A percentile compares a stretch with the other conserved stretches of the same genome.
phyloP scores from a whole-genome alignment of 2,888 invertebrate genomes.

The Brachyopa scutellaris region DNA sequence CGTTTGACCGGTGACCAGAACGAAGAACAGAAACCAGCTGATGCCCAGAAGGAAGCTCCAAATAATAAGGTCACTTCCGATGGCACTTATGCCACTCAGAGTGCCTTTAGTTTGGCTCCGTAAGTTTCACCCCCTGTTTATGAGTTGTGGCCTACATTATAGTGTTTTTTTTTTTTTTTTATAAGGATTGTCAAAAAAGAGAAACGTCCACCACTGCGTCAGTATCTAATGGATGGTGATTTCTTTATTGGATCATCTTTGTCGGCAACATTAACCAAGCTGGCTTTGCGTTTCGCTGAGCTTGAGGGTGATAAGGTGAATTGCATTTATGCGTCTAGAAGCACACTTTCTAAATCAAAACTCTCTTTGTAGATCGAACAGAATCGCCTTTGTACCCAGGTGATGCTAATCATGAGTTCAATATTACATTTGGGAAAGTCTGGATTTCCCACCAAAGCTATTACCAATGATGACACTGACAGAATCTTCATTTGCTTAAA shows the following conservation, averaged over 20 bases:
- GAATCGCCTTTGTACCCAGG: constrained; percentile 88
- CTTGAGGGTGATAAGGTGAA: constrained; percentile 80
- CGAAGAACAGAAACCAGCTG: constrained; percentile 81
- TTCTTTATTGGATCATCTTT: constrained; percentile 97
- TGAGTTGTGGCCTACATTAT: no score
- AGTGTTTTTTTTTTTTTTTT: no score
- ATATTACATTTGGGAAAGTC: constrained; percentile 94
- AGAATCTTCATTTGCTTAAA: constrained; percentile 92
- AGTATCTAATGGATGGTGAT: constrained; percentile 96
- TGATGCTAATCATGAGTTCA: constrained; percentile 93
- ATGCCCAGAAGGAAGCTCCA: constrained; percentile 77
- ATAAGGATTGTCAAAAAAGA: constrained; percentile 85
- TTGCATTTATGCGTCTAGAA: background rate
- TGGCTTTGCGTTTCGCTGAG: constrained; percentile 88
- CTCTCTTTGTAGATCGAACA: constrained; percentile 76
- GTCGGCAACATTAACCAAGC: constrained; percentile 94
- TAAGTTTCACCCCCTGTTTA: no score
- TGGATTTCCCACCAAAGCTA: constrained; percentile 86
- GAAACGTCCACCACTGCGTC: constrained; percentile 90
- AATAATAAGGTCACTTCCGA: constrained; percentile 93
- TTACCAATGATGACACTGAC: constrained; percentile 98
- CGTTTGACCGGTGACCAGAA: constrained; percentile 88
- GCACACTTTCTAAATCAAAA: background rate
- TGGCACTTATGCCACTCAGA: constrained; percentile 99
- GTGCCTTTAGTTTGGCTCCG: constrained; percentile 94